Conservation (phyloP, 2,797 vertebrate genomes). For the Benthosema pterotum region DNA sequence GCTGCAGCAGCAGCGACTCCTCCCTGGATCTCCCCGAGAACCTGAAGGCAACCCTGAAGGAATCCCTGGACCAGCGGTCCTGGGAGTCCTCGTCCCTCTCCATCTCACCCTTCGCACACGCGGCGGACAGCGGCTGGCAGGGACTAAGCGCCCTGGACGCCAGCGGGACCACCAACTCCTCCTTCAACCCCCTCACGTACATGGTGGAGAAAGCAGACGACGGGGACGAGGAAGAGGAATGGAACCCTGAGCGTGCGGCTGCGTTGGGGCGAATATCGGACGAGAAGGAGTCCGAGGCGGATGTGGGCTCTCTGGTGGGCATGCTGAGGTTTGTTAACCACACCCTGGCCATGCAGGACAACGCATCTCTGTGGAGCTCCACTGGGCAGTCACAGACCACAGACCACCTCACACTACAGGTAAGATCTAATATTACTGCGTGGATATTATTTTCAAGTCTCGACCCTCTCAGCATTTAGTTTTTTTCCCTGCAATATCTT, state of each 20-base stretch:
- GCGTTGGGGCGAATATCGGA: constrained; percentile 2
- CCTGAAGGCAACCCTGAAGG: constrained; percentile 65
- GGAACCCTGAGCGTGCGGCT: constrained; percentile 31
- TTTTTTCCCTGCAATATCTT: no score
- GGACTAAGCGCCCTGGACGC: constrained; percentile 59
- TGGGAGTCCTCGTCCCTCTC: constrained; percentile 47
- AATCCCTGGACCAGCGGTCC: constrained; percentile 55
- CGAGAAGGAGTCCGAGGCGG: constrained; percentile 36
- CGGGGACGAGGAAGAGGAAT: constrained; percentile 26
- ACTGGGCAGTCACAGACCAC: neutral
- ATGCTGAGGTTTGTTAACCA: constrained; percentile 81
- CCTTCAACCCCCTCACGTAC: constrained; percentile 87
- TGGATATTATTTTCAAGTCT: no score
- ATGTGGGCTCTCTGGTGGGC: constrained; percentile 68
- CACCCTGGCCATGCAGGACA: constrained; percentile 77
- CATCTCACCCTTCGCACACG: constrained; percentile 29
- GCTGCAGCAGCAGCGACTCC: constrained; percentile 53
- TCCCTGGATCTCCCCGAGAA: constrained; percentile 79
- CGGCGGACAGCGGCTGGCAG: constrained; percentile 63
- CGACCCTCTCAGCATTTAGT: no score
- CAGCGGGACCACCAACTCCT: constrained; percentile 66
- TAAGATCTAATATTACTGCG: no score
- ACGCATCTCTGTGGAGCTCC: constrained; percentile 56
- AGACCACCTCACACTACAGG: constrained; percentile 3
- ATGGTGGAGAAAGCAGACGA: constrained; percentile 54